phyloP scores from a whole-genome alignment of 2,113 vertebrate species.

The Tichodroma muraria region DNA sequence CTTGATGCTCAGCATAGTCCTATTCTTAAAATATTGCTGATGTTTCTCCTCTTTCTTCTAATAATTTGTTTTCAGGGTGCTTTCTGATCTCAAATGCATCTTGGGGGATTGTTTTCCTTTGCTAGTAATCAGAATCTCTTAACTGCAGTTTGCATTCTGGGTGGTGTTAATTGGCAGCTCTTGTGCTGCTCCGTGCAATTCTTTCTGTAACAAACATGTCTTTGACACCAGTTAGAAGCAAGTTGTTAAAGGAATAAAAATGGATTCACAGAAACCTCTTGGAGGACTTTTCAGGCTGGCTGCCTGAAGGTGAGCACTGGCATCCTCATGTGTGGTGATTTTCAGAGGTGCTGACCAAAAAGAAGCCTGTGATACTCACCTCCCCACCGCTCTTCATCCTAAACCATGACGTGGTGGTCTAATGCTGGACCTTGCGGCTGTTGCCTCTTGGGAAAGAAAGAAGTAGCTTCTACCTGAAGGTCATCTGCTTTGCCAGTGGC shows the following conservation, averaged over 20 bases:
- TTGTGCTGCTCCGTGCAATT: neutral
- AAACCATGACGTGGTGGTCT: fast-evolving
- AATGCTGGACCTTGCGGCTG: neutral
- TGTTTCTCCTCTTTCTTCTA: neutral
- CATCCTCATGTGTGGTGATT: fast-evolving
- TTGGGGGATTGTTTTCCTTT: neutral
- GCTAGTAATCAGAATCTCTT: neutral
- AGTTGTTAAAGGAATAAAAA: neutral
- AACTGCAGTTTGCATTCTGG: neutral
- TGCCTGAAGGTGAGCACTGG: neutral
- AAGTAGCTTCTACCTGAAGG: neutral
- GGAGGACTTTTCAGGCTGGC: neutral
- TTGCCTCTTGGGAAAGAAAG: neutral
- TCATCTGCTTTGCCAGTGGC: neutral
- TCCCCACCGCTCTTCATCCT: neutral
- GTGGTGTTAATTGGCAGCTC: neutral
- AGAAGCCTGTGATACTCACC: neutral
- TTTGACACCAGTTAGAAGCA: neutral
- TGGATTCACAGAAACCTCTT: neutral
- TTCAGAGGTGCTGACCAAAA: neutral
- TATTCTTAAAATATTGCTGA: neutral
- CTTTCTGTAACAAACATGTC: neutral
- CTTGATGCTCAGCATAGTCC: neutral
- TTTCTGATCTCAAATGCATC: neutral
- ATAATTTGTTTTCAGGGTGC: neutral